Evolutionary conservation across 2,888 invertebrate species (phyloP), one percentile per base, ranked within the genome.

Genomic region (Pristionchus maxplancki): DNA sequence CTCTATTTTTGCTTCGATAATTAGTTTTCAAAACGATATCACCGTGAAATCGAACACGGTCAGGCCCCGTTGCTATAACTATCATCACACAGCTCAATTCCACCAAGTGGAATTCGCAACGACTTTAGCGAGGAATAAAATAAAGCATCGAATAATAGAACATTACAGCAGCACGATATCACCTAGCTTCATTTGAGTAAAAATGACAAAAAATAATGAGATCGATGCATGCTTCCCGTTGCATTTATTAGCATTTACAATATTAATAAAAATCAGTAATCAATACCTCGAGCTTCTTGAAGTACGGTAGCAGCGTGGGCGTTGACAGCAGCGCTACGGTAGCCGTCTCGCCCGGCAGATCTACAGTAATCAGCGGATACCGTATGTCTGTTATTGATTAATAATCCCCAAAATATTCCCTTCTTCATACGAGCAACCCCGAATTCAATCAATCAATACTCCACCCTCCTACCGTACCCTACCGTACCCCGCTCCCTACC

Each of bases 231-330:
- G n/a, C n/a, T n/a, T n/a, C n/a, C n/a, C n/a, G n/a, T n/a, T n/a
- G n/a, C n/a, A n/a, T n/a, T n/a, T n/a, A n/a, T n/a, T n/a, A 58
- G 15, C 58, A 58, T 4, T 58, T 13, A 58, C n/a, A 67, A 31
- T 67, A 15, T 1, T 34, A 31, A 34, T 67, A 64, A 37, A 2
- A 37, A 37, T n/a, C 17, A 34, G 6, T 11, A 67, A 1, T 9
- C 58, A 11, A 6, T 58, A 90, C 91, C 90, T 91, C 89, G 4
- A 89, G 88, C 81, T 92, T 89, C 74, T 90, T 90, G 82, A 92
- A 91, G 84, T 89, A 90, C 71, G 89, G 83, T 40, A 92, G 88
- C 44, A 92, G 89, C 0, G 92, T 91, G 37, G 92, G 92, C n/a
- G 91, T 90, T 2, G 91, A 90, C 28, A 92, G 89, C 74, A 91